Evolutionary conservation across 2,888 invertebrate genomes (phyloP).

Genomic region (Bedellia somnulentella): DNA sequence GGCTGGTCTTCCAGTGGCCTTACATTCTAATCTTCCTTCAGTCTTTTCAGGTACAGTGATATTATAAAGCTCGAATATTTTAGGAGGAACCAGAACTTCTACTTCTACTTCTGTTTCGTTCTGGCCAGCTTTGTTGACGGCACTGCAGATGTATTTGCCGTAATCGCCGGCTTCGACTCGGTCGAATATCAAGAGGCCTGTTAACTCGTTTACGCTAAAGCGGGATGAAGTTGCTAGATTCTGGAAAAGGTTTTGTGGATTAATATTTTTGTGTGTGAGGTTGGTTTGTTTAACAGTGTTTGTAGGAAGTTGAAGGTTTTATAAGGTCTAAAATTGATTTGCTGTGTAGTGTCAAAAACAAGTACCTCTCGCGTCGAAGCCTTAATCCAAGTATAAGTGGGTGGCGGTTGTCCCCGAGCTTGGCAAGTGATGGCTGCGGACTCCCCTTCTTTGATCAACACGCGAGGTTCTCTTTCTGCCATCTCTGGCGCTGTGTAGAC

Average conservation of each 20-base stretch:
- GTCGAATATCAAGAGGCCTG: constrained; percentile 73
- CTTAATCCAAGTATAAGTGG: constrained; percentile 83
- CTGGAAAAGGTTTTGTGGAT: constrained; percentile 23
- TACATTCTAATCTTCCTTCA: constrained; percentile 71
- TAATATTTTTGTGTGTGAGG: background rate
- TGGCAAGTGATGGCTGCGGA: constrained; percentile 74
- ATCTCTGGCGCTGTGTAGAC: constrained; percentile 77
- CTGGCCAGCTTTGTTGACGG: constrained; percentile 76
- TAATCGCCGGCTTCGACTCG: constrained; percentile 77
- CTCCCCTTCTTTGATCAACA: constrained; percentile 80
- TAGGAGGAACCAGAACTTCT: constrained; percentile 75
- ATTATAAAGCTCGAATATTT: constrained; percentile 76
- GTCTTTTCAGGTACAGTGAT: constrained; percentile 65
- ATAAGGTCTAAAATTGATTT: no score
- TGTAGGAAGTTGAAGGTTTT: no score
- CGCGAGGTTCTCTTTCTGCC: constrained; percentile 58
- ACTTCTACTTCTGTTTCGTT: constrained; percentile 70
- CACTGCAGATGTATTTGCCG: constrained; percentile 79
- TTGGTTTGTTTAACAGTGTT: no score
- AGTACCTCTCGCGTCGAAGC: constrained; percentile 64
- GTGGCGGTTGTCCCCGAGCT: constrained; percentile 83
- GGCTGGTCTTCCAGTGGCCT: constrained; percentile 78
- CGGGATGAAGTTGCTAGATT: constrained; percentile 67
- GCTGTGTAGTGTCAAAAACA: background rate
- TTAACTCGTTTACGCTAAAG: constrained; percentile 69